Evolutionary conservation across 2,888 invertebrate genomes (phyloP).

Genomic region (Torymus tubicola): DNA sequence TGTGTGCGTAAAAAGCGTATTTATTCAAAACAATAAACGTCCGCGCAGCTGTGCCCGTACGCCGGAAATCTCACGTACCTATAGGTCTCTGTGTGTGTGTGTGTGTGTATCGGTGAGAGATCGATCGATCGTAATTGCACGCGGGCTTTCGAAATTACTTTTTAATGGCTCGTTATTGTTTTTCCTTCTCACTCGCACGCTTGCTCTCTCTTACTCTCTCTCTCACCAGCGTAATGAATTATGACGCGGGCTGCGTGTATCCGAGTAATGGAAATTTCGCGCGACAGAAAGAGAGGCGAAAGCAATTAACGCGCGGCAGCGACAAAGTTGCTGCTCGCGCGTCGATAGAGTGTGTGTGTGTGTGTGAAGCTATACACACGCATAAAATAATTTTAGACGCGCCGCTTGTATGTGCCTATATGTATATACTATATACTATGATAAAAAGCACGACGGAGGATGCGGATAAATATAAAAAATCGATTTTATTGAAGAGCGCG

Average conservation of each 20-base stretch:
- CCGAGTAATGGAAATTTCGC: slow-evolving; percentile 44
- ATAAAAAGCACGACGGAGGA: no score
- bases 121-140: slow-evolving; percentile 37
- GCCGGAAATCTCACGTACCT: not conserved
- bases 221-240: no score
- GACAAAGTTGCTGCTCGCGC: not conserved
- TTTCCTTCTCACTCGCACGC: slow-evolving; percentile 2
- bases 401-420: no score
- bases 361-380: not conserved
- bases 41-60: slow-evolving; percentile 12
- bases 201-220: not conserved
- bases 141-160: slow-evolving; percentile 18
- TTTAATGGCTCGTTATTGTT: slow-evolving; percentile 47
- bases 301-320: slow-evolving; percentile 39
- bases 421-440: no score
- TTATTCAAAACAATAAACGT: slow-evolving; percentile 34
- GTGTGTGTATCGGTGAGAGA: slow-evolving; percentile 18
- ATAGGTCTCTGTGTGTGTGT: not conserved
- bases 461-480: no score
- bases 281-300: slow-evolving; percentile 2
- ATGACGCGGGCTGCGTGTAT: not conserved
- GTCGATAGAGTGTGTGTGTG: no score
- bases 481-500: no score
- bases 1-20: slow-evolving; percentile 5
- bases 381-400: slow-evolving; percentile 9